Conservation (phyloP, 37 sponge, comb jelly and placozoan genomes). For the Crambe crambe region DNA sequence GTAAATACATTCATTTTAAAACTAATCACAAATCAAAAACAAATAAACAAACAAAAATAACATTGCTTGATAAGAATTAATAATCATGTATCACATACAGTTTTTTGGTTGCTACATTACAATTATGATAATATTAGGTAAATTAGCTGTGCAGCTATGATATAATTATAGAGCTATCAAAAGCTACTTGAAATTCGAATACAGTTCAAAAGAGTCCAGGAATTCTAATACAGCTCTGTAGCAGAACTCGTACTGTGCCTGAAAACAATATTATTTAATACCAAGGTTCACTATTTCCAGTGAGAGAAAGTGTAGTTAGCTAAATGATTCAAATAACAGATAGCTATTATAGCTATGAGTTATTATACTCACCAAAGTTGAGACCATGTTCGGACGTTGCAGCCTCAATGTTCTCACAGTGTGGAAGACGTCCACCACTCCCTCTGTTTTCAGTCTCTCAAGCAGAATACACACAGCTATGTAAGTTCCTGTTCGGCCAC, state of each 20-base stretch:
- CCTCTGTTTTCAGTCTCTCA: constrained; percentile 87
- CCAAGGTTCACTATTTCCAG: not conserved
- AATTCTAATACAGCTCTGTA: constrained; percentile 65
- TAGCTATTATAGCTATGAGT: not conserved
- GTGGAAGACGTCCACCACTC: constrained; percentile 89
- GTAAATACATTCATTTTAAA: too few relatives aligned
- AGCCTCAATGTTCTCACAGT: constrained; percentile 67
- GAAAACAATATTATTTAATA: not conserved
- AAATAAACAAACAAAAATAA: too few relatives aligned
- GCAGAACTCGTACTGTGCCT: constrained; percentile 72
- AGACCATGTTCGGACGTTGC: constrained; percentile 81
- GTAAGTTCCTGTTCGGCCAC: constrained; percentile 86
- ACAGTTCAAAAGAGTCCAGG: constrained; percentile 70
- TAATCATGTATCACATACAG: too few relatives aligned
- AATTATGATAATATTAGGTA: too few relatives aligned
- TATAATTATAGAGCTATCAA: too few relatives aligned
- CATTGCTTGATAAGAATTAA: too few relatives aligned
- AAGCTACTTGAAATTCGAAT: constrained; percentile 69
- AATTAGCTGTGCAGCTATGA: too few relatives aligned
- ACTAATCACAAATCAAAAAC: too few relatives aligned
- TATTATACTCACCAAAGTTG: constrained; percentile 70
- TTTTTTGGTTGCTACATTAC: too few relatives aligned
- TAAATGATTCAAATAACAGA: not conserved
- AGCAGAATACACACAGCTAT: constrained; percentile 77
- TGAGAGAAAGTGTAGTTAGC: too few relatives aligned